Evolutionary conservation across 2,888 invertebrate genomes (phyloP).

Genomic region (Chesias legatella): DNA sequence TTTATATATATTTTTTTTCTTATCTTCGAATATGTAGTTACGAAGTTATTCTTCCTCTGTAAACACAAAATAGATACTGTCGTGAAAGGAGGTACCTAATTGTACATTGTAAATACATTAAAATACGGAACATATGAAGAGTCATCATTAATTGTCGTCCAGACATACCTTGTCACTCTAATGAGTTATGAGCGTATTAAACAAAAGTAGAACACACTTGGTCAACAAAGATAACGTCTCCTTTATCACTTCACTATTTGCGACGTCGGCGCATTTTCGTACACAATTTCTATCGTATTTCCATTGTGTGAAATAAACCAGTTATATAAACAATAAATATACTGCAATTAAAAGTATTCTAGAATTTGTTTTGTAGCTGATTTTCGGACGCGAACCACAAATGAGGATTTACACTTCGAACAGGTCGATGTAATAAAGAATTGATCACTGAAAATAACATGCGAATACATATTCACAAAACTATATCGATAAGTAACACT

Average conservation of each 20-base stretch:
- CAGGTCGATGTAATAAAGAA: constrained; percentile 12
- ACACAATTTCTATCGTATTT: constrained; percentile 29
- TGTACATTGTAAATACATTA: too few relatives aligned
- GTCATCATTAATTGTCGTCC: constrained; percentile 19
- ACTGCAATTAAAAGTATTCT: too few relatives aligned
- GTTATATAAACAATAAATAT: constrained; percentile 1
- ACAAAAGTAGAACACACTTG: constrained; percentile 59
- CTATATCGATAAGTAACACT: constrained; percentile 60
- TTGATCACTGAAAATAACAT: constrained; percentile 31
- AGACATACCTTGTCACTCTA: constrained; percentile 50
- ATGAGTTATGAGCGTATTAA: constrained; percentile 37
- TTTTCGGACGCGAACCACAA: constrained; percentile 9
- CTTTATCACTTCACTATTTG: constrained; percentile 63
- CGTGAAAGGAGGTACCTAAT: too few relatives aligned
- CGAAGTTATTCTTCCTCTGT: too few relatives aligned
- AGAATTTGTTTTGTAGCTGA: constrained; percentile 1
- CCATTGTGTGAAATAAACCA: constrained; percentile 12
- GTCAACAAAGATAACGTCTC: constrained; percentile 59
- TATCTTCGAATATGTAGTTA: too few relatives aligned
- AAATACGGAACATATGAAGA: too few relatives aligned
- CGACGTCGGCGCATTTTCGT: constrained; percentile 65
- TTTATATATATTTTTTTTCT: too few relatives aligned
- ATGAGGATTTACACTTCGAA: not conserved
- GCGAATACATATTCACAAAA: constrained; percentile 53
- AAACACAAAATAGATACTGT: too few relatives aligned